Evolutionary conservation across 2,113 vertebrate species (phyloP), one percentile per base, ranked within the genome.

Genomic region (Rhinoderma darwinii): DNA sequence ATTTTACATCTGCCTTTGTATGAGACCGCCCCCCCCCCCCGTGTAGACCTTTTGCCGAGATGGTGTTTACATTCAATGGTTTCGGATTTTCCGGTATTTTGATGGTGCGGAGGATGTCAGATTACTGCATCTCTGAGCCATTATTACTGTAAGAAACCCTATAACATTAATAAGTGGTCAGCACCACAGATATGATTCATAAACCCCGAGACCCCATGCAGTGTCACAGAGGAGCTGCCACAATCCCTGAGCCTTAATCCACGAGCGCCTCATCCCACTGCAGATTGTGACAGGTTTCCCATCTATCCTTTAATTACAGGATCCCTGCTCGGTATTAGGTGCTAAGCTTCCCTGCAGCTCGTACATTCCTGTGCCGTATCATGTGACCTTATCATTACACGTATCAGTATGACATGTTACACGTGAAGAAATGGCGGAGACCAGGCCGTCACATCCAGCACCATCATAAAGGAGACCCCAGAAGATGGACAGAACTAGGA

Each of bases 281-380:
- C 76, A 79, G 32, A 79, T 79, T 56, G 30, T 56, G 50, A 56
- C 76, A 56, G 18, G 76, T 56, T 79, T 27, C 50, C 47, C 14
- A n/a, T 37, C 14, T 54, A 79, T 51, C 76, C 76, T 79, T 20
- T 79, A 79, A 79, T 79, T 79, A 79, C 4, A 79, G 76, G 76
- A 79, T 25, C 72, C 72, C 72, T n/a, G n/a, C 43, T 74, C 41
- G 12, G 10, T 4, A 43, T 74, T 74, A 74, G n/a, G 39, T 74
- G 39, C 25, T 74, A 74, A 74, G 37, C 72, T 74, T 74, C 72
- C 39, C 72, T 74, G 72, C 39, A 74, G 72, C 39, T 44, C 18
- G 20, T n/a, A 74, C 72, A 74, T 74, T 74, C 72, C 41, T 74
- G 25, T 43, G 20, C 9, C 39, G 22, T 41, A 25, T 74, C 72